phyloP scores from a whole-genome alignment of 2,888 invertebrate species.

The Cataglyphis rosenhaueri region DNA sequence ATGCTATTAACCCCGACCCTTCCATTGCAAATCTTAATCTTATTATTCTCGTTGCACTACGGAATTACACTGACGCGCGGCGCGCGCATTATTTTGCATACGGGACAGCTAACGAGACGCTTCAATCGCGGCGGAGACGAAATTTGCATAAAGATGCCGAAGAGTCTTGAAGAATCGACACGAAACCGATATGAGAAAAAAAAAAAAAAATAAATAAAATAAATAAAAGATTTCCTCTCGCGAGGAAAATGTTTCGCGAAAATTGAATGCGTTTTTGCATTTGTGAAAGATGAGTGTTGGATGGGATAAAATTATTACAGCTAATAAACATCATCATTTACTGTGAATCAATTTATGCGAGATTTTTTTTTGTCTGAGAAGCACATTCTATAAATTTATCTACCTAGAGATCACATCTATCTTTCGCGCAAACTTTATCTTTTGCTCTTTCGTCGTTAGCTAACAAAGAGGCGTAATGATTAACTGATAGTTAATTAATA shows the following conservation, averaged over 20 bases:
- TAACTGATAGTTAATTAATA: constrained; percentile 40
- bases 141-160: neutral
- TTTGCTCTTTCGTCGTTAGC: neutral
- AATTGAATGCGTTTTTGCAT: neutral
- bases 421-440: constrained; percentile 12
- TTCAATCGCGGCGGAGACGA: constrained; percentile 6
- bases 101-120: constrained; percentile 11
- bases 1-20: constrained; percentile 37
- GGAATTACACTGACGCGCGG: constrained; percentile 6
- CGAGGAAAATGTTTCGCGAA: neutral
- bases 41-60: constrained; percentile 4
- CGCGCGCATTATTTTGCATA: constrained; percentile 7
- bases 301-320: neutral
- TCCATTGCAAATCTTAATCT: constrained; percentile 16
- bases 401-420: neutral
- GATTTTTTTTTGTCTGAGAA: too few relatives aligned
- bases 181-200: neutral
- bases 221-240: neutral
- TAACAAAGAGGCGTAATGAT: neutral
- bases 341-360: constrained; percentile 15
- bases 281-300: neutral
- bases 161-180: neutral
- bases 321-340: neutral
- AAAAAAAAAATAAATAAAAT: too few relatives aligned
- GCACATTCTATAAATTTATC: neutral